These are phyloP conservation scores for Suricata suricatta DNA, from an alignment of 2,113 vertebrate species.

Conservation along the genomic window DNA sequence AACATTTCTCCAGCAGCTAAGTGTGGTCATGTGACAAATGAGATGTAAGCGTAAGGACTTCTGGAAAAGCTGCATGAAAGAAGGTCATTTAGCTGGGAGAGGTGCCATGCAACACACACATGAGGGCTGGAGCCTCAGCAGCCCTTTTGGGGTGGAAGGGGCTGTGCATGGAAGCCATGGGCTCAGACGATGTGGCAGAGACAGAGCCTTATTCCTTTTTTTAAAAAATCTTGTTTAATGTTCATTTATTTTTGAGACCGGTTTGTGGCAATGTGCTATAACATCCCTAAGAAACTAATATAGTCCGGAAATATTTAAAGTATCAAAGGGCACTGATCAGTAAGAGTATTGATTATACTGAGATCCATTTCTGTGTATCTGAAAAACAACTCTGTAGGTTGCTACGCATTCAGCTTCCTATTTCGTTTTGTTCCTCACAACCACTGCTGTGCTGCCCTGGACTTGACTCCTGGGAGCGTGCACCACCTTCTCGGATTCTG, in stretches of 20 bases:
- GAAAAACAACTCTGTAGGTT: background rate
- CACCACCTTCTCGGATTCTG: background rate
- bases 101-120: background rate
- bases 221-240: no score
- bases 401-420: background rate
- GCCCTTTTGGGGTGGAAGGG: background rate
- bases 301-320: background rate
- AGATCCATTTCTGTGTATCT: background rate
- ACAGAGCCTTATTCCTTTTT: background rate
- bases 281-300: background rate
- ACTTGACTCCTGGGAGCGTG: background rate
- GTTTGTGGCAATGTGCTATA: background rate
- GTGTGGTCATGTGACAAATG: background rate
- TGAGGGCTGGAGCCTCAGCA: background rate
- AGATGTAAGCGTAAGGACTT: background rate
- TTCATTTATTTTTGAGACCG: no score
- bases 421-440: background rate
- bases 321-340: background rate
- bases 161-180: background rate
- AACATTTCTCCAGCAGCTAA: background rate
- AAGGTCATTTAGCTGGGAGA: background rate
- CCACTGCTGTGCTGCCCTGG: background rate
- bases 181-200: background rate
- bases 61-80: background rate
- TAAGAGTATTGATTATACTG: background rate